Conservation (phyloP, 2,888 invertebrate genomes). For the Desoria tigrina region DNA sequence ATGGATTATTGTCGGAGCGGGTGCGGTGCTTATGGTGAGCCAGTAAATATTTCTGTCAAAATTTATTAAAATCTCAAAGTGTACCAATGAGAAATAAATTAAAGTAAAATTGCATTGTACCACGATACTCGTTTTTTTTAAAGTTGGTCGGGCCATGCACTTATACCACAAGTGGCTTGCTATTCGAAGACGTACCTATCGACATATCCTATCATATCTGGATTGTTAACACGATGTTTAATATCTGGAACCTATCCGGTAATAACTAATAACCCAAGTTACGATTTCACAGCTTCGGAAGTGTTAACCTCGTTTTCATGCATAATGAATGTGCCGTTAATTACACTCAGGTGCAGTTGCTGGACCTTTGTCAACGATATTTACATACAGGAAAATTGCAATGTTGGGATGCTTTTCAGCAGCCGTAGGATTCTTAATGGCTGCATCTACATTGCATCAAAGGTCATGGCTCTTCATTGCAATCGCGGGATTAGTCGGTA, state of each 20-base stretch:
- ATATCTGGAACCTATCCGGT: slow-evolving; percentile 42
- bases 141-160: slow-evolving; percentile 21
- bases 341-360: neutral
- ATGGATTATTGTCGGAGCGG: slow-evolving; percentile 48
- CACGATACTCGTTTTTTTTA: no score
- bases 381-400: slow-evolving; percentile 28
- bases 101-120: no score
- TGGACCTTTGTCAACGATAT: slow-evolving; percentile 21
- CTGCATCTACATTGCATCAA: slow-evolving; percentile 26
- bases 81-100: no score
- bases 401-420: slow-evolving; percentile 39
- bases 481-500: slow-evolving; percentile 45
- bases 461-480: slow-evolving; percentile 41
- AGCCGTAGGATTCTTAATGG: slow-evolving; percentile 43
- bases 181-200: slow-evolving; percentile 28
- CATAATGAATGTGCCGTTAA: neutral
- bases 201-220: slow-evolving; percentile 27
- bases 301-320: no score
- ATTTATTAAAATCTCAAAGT: no score
- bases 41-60: no score
- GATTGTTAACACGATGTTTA: slow-evolving; percentile 42
- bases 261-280: neutral
- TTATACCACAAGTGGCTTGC: slow-evolving; percentile 37
- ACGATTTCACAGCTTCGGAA: no score
- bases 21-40: slow-evolving; percentile 44